These are phyloP conservation scores for Lagopus leucura DNA, from an alignment of 2,113 vertebrate species.

Conservation along the genomic window DNA sequence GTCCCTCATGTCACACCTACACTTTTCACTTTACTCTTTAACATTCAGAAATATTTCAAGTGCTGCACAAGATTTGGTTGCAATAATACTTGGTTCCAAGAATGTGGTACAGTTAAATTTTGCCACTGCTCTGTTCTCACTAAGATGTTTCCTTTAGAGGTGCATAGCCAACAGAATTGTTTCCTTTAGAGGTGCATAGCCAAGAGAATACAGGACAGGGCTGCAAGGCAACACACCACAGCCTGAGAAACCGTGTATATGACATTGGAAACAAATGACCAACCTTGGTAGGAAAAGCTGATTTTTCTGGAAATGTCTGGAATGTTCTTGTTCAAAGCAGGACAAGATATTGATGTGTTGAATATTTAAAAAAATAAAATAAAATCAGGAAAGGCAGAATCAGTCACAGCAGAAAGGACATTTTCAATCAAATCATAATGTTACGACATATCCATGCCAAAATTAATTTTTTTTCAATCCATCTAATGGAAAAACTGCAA, in stretches of 20 bases:
- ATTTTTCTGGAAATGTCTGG: background rate
- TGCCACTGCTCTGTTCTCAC: background rate
- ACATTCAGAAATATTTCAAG: background rate
- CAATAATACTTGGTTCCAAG: background rate
- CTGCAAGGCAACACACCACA: background rate
- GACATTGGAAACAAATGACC: background rate
- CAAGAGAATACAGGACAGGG: accelerated
- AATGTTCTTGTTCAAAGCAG: conserved; percentile 12
- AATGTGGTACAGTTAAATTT: background rate
- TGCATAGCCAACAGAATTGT: background rate
- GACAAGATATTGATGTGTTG: background rate
- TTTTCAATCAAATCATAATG: conserved; percentile 44
- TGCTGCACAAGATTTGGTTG: background rate
- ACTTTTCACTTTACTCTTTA: background rate
- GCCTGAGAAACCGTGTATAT: background rate
- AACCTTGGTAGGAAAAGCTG: background rate
- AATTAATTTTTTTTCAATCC: conserved; percentile 33
- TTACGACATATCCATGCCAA: conserved; percentile 28
- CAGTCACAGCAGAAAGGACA: conserved; percentile 28
- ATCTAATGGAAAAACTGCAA: conserved; percentile 45
- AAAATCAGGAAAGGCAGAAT: background rate
- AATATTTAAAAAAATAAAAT: background rate
- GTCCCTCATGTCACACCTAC: no score
- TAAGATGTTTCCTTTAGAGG: background rate
- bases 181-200: background rate